These are phyloP conservation scores for Myrmophylax atrothorax DNA, from an alignment of 2,113 vertebrate species.

Conservation along the genomic window DNA sequence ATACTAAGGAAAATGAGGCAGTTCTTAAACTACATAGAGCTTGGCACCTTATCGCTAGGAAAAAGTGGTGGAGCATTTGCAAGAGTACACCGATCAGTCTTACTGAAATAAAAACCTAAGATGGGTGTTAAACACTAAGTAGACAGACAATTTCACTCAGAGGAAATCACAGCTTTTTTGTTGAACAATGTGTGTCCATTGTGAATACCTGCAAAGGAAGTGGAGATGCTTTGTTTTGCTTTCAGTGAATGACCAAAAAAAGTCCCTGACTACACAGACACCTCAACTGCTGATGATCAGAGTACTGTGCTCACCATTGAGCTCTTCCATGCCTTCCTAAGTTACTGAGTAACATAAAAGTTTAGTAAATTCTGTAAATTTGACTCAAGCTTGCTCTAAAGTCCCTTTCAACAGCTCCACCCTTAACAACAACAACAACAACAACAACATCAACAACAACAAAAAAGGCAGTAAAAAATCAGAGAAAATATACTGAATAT, in stretches of 20 bases:
- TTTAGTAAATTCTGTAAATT: neutral
- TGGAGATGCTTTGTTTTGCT: neutral
- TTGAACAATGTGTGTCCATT: neutral
- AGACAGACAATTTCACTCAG: neutral
- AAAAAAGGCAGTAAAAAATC: neutral
- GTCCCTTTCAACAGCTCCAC: neutral
- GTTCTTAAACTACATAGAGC: neutral
- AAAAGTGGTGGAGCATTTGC: neutral
- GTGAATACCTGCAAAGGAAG: neutral
- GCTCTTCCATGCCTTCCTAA: neutral
- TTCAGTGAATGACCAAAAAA: neutral
- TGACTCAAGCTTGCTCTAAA: neutral
- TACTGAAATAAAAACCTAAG: neutral
- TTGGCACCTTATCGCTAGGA: neutral
- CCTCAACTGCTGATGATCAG: neutral
- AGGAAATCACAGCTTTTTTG: neutral
- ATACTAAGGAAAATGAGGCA: neutral
- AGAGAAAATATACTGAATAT: neutral
- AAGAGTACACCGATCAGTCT: neutral
- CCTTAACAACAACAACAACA: no score
- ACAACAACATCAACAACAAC: no score
- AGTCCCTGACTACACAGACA: neutral
- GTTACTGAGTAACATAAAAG: neutral
- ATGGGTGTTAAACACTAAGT: neutral
- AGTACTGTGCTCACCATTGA: accelerated